These are phyloP conservation scores for Dromas ardeola DNA, from an alignment of 2,113 vertebrate species.

Conservation along the genomic window DNA sequence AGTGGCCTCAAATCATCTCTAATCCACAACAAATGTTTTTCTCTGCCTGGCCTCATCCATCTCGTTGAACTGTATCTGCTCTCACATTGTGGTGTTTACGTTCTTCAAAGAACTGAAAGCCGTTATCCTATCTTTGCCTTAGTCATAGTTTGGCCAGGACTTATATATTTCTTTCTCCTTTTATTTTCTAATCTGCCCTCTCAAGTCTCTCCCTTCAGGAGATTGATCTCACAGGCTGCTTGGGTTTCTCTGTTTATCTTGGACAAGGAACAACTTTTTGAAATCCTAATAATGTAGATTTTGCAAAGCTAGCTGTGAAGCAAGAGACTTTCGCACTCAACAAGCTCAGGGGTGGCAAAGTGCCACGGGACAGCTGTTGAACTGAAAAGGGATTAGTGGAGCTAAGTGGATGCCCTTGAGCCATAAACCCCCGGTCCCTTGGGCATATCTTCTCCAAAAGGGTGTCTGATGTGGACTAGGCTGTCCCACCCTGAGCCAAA, in stretches of 20 bases:
- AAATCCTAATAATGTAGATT: background rate
- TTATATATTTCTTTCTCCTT: background rate
- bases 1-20: background rate
- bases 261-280: background rate
- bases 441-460: background rate
- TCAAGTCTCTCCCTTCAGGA: constrained; percentile 31
- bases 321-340: constrained; percentile 27
- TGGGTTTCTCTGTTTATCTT: constrained; percentile 57
- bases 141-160: constrained; percentile 53
- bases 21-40: background rate
- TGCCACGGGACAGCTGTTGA: constrained; percentile 40
- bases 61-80: background rate
- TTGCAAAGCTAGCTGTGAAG: constrained; percentile 59
- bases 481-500: background rate
- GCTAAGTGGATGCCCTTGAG: background rate
- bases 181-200: constrained; percentile 43
- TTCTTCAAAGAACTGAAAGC: constrained; percentile 18
- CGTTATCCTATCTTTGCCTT: constrained; percentile 23
- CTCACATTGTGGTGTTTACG: background rate
- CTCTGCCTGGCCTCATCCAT: background rate
- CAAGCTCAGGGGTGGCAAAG: background rate
- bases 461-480: background rate
- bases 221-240: background rate
- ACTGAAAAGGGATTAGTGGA: background rate
- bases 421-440: background rate